Evolutionary conservation across 2,888 invertebrate species (phyloP), one percentile per base, ranked within the genome.

Genomic region (Arrhopalites spinosus): DNA sequence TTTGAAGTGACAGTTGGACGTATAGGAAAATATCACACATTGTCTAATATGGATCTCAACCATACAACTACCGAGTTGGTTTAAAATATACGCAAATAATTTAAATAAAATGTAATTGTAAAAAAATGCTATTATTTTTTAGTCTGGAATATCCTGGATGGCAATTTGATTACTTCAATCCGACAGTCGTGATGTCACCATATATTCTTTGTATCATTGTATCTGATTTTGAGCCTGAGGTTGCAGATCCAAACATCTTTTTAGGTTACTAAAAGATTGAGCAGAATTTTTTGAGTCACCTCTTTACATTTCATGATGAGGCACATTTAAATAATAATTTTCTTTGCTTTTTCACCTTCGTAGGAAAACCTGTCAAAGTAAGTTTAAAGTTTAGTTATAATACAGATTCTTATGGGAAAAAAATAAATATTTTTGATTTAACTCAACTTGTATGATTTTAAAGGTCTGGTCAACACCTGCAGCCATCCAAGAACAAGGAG

Each of bases 151-250:
- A 80, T 7, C 66, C 78, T 3, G 87, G 89, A 27, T 84, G 89
- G 61, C 90, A 90, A 36, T 88, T 90, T 67, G 93, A 93, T 0
- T 88, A 88, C 15, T 98, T 97, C 85, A 87, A 90, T 20, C 90
- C 91, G 78, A 93, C 94, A 73, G 92, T 93, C 0, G 91, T 91
- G 1, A 98, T 98, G 97, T 96, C 96, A 11, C 96, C 96, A 0
- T 98, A 98, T 84, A 87, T 98, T 13, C 91, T 92, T 0, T 95
- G 95, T 83, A 95, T 97, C 85, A 95, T 96, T 70, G 90, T 98
- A 0, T 94, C 95, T 75, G 95, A 98, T 85, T 97, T 96, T 29
- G 30, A 3, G 13, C 27, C 27, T 17, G 45, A 45, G 29, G n/a
- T 45, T 2, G 73, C 73, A 1, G 29, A 73, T 17, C 27, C 43